Base-by-base conservation (phyloP, 2,888 invertebrate genomes). In the Aplocera efformata region DNA sequence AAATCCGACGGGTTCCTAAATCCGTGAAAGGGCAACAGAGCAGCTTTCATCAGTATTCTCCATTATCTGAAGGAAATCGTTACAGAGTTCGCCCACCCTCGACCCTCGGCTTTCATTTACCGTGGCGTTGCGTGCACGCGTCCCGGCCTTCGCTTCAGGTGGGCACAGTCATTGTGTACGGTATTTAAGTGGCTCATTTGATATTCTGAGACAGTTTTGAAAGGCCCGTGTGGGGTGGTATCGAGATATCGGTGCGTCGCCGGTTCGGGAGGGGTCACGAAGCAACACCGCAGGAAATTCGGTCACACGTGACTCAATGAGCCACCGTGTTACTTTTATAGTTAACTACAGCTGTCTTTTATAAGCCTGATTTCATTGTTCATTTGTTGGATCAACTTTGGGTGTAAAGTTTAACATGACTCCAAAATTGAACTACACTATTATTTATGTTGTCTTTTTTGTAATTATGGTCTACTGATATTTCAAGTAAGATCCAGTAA, bases 111-210 rank as follows among this genome's bases (percentile, higher is more conserved):
- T 80, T 83, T 82, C 84, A 79, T 82, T 84, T 84, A 84, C 79
- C 74, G 63, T 66, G 62, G 71, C 67, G 79, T 83, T 83, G 85
- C 84, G 85, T 85, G 84, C 78, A 84, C 77, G 82, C 82, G 83
- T 82, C 73, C 72, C 72, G 72, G 80, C 81, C 79, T 81, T 78
- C 73, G 75, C 81, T 81, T 78, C 83, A 86, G 84, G 86, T 85
- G 79, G 80, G 82, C 79, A 81, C 79, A 79, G 72, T 75, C 81
- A 80, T 85, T 84, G 81, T 84, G 69, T 75, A 80, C 78, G 69
- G 77, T 83, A 83, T 86, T 85, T 86, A 86, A 88, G 84, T 85
- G 79, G 84, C 79, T 86, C 81, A 85, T 88, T 86, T 83, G 79
- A 86, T 83, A 86, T 88, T 88, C 85, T 72, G 74, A 82, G 84